These are phyloP conservation scores for Margaritifera margaritifera DNA, from an alignment of 2,888 invertebrate genomes.

Conservation along the genomic window DNA sequence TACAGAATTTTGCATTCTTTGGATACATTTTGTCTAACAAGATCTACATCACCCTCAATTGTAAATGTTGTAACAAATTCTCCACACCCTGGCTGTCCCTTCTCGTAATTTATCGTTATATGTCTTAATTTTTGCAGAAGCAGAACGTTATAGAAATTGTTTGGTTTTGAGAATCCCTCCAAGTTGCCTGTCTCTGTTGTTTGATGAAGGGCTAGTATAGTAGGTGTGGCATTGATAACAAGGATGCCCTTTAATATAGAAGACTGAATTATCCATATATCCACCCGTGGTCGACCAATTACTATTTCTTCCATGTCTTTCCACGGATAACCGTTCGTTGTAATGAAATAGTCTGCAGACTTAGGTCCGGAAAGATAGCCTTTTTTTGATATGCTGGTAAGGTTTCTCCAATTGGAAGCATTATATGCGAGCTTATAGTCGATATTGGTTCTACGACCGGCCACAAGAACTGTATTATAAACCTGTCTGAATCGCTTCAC, in stretches of 20 bases:
- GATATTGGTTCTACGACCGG: slow-evolving; percentile 12
- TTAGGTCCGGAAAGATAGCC: slow-evolving; percentile 10
- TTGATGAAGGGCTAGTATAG: slow-evolving; percentile 15
- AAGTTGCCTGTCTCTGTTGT: slow-evolving; percentile 8
- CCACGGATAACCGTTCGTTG: slow-evolving; percentile 11
- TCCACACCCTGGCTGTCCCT: too few species aligned
- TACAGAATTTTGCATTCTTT: too few species aligned
- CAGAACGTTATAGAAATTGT: too few species aligned
- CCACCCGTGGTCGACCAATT: slow-evolving; percentile 9
- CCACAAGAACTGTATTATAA: not conserved
- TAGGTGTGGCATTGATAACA: slow-evolving; percentile 11
- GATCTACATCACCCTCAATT: too few species aligned
- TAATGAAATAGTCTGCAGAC: slow-evolving; percentile 18
- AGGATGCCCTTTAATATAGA: slow-evolving; percentile 3
- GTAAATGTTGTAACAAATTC: too few species aligned
- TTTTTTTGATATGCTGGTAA: slow-evolving; percentile 2
- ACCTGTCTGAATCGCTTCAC: not conserved
- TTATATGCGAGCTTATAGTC: slow-evolving; percentile 1
- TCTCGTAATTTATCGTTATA: too few species aligned
- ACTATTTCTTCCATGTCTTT: slow-evolving; percentile 9
- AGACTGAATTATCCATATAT: slow-evolving; percentile 11
- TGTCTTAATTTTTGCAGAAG: too few species aligned
- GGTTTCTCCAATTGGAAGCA: slow-evolving; percentile 2
- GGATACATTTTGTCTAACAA: too few species aligned
- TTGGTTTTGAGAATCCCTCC: too few species aligned